Evolutionary conservation across 1,140 invertebrate species (phyloP).

Genomic region (Ptiloglossa arizonensis): DNA sequence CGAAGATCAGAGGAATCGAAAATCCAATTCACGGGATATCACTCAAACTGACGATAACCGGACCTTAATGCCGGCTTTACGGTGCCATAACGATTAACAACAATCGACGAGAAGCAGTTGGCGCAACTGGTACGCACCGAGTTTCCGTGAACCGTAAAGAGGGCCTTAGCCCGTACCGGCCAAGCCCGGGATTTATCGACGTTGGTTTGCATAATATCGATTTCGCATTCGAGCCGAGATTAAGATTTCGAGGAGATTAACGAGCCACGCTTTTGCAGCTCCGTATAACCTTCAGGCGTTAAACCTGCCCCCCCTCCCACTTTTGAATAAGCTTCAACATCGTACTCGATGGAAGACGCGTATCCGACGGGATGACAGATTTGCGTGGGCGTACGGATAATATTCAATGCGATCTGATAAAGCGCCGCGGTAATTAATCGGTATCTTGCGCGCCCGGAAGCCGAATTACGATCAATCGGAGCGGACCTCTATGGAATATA

Average conservation of each 20-base stretch:
- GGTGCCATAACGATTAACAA: conserved; percentile 26
- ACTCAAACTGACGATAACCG: conserved; percentile 7
- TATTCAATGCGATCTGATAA: conserved; percentile 11
- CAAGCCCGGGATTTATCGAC: conserved; percentile 55
- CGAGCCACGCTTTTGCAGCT: conserved; percentile 43
- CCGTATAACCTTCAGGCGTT: not conserved
- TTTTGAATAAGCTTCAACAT: not conserved
- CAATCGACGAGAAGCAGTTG: not conserved
- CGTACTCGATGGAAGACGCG: conserved; percentile 15
- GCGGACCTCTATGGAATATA: conserved; percentile 7
- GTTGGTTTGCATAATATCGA: conserved; percentile 73
- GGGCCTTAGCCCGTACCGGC: not conserved
- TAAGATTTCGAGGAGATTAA: conserved; percentile 75
- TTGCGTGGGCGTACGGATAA: conserved; percentile 7
- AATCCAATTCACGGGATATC: not conserved
- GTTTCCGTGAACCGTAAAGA: not conserved
- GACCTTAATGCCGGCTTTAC: conserved; percentile 7
- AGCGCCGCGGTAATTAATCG: conserved; percentile 27
- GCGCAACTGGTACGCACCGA: not conserved
- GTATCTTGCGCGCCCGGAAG: not conserved
- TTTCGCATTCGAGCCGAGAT: conserved; percentile 72
- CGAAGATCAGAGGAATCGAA: not conserved
- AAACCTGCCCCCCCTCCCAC: too few species aligned
- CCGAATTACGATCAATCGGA: conserved; percentile 1
- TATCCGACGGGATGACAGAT: conserved; percentile 40